These are phyloP conservation scores for Drosophila ercepeae DNA, from an alignment of 1,140 invertebrate genomes.

Conservation along the genomic window DNA sequence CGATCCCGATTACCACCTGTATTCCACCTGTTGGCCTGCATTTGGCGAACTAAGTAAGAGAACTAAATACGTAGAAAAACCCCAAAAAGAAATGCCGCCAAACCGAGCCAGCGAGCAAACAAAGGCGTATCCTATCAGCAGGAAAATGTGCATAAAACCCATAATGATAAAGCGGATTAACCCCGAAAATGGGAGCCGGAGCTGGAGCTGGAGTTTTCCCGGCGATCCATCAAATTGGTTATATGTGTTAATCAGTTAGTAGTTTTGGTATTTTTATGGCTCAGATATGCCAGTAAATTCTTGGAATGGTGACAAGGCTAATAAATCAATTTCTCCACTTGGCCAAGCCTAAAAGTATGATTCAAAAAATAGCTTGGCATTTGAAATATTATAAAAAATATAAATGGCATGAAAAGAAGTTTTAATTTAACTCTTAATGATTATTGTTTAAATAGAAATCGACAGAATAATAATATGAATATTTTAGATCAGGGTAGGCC, in stretches of 20 bases:
- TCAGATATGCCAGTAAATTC: conserved; percentile 40
- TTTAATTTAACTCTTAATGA: not conserved
- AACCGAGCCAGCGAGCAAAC: conserved; percentile 19
- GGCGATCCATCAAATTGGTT: conserved; percentile 43
- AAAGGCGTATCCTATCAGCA: conserved; percentile 56
- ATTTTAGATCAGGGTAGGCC: too few species aligned
- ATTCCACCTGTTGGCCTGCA: conserved; percentile 28
- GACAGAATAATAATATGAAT: too few species aligned
- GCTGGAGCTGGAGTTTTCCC: conserved; percentile 25
- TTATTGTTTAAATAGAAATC: too few species aligned
- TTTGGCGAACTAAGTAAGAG: conserved; percentile 44
- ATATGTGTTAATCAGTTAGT: conserved; percentile 60
- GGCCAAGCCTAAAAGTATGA: conserved; percentile 31
- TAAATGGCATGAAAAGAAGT: not conserved
- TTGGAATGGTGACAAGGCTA: conserved; percentile 32
- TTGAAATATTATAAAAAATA: not conserved
- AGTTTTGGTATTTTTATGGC: conserved; percentile 58
- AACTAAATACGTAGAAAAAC: conserved; percentile 36
- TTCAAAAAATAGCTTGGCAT: not conserved
- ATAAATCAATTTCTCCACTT: conserved; percentile 25
- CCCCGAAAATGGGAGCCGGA: conserved; percentile 15
- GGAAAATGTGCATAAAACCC: conserved; percentile 76
- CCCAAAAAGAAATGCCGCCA: conserved; percentile 8
- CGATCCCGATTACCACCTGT: not conserved
- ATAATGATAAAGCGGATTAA: conserved; percentile 66